Base-by-base conservation (phyloP, 2,113 vertebrate genomes). In the Hippocampus barbouri region DNA sequence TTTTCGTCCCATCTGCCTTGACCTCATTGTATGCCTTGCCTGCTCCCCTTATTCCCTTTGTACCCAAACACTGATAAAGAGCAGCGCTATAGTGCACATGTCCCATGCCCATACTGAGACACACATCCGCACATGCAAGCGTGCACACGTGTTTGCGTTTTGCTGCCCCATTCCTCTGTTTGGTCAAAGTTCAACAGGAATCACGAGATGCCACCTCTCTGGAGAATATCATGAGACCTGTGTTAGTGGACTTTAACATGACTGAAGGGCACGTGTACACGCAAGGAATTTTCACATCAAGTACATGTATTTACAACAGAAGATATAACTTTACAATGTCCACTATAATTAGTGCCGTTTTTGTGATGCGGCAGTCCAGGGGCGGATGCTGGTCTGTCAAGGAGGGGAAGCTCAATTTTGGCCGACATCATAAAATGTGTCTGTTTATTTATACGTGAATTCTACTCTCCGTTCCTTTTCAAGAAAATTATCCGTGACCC, bases 221-320 rank as follows among this genome's bases (percentile, higher is more conserved):
- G 34, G 61, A 47, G 49, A 62, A 65, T 45, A 70, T 85, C 85
- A 90, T 80, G 77, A 71, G 86, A 82, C 71, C 60, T 71, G 71
- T 54, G 66, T 83, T 75, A 76, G 71, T 88, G 79, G 79, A 88
- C 80, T 87, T 85, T 83, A 74, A 77, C 77, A 77, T 47, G 60
- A 72, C 65, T 45, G 5, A 74, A 66, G 79, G 60, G 72, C 45
- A 83, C 18, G 64, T 38, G 25, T 43, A 65, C 34, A 61, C 11
- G 25, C 27, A 60, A 14, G 30, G 51, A 38, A 79, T 74, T 75
- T 73, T 78, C 69, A 70, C 47, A 64, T 16, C 41, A 64, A 12
- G 56, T 38, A 70, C 68, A 68, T 64, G 8, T 40, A 40, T 63
- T 63, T 54, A 54, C 34, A 12, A 54, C 43, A 12, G 53, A 21